phyloP scores from a whole-genome alignment of 2,113 vertebrate genomes.

The Arizona elegans region DNA sequence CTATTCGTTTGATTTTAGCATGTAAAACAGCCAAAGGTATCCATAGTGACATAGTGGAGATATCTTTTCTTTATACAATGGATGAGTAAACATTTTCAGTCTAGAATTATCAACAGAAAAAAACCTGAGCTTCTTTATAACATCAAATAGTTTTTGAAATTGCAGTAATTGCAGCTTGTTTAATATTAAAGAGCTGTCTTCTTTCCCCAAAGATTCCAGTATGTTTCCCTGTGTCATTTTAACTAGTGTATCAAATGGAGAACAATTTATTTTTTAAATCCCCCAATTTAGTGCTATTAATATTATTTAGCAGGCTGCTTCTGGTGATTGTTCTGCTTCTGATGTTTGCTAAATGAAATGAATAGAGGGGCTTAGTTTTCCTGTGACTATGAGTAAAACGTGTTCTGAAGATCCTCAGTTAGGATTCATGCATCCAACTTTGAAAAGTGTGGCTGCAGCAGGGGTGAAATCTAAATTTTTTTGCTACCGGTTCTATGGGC shows the following conservation, averaged over 20 bases:
- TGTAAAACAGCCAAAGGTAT: slow-evolving; percentile 23
- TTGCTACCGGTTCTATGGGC: no score
- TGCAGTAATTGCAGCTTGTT: slow-evolving; percentile 11
- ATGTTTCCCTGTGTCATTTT: neutral
- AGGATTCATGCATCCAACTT: neutral
- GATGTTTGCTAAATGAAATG: neutral
- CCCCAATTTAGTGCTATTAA: neutral
- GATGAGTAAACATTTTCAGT: neutral
- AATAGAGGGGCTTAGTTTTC: neutral
- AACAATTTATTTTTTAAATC: slow-evolving; percentile 14
- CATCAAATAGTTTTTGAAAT: slow-evolving; percentile 3
- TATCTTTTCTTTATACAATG: neutral
- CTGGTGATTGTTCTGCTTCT: neutral
- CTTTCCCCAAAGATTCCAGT: neutral
- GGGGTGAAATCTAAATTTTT: no score
- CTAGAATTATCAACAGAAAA: slow-evolving; percentile 8
- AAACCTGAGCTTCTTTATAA: neutral
- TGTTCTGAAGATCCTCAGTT: neutral
- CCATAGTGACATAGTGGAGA: slow-evolving; percentile 16
- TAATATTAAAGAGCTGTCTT: slow-evolving; percentile 12
- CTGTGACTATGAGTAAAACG: slow-evolving; percentile 20
- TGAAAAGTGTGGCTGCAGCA: neutral
- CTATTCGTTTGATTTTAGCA: neutral
- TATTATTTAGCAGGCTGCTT: neutral
- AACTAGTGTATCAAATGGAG: neutral